Base-by-base conservation (phyloP, 2,888 invertebrate genomes). In the Drosophila merina region DNA sequence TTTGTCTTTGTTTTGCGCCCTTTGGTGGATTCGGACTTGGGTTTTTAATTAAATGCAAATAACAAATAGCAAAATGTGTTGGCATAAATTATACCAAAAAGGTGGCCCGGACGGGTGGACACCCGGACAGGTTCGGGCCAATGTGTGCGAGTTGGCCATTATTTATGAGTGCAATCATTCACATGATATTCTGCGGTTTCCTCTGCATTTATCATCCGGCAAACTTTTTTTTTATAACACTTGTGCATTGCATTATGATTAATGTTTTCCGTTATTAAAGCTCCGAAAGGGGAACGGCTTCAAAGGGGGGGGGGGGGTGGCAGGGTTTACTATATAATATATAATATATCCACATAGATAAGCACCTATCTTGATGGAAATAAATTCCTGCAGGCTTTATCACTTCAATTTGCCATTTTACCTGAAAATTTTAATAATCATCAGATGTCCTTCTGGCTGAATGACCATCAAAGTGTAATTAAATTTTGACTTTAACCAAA, bases 1-100 rank as follows among this genome's bases (percentile, higher is more conserved):
- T 57, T 56, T 62, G n/a, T 56, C 56, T 67, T 62, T 26, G 36
- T 52, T 28, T 28, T 28, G 5, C 5, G 28, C 1, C 28, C 62
- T 47, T 68, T 67, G 63, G 72, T 64, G 48, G 42, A 64, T 62
- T 67, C 60, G 36, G 66, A 74, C 84, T 74, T 72, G 75, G 51
- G 63, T 85, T 86, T 42, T 42, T 88, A 86, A 86, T 86, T 88
- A 88, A 86, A 86, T 79, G 86, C 77, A 87, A 86, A 88, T 76
- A 86, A 81, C 77, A 86, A 88, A 88, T 82, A 72, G 68, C 69
- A 62, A 57, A 85, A 82, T 64, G 57, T 73, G 67, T 50, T 64
- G 54, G 58, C 85, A 87, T 87, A 68, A 81, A 77, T 84, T 80
- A 63, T 62, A 55, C 55, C 54, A 57, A 72, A 69, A 69, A 55